Evolutionary conservation across 2,113 vertebrate genomes (phyloP), one percentile per base, ranked within the genome.

Genomic region (Microcebus tavaratra): DNA sequence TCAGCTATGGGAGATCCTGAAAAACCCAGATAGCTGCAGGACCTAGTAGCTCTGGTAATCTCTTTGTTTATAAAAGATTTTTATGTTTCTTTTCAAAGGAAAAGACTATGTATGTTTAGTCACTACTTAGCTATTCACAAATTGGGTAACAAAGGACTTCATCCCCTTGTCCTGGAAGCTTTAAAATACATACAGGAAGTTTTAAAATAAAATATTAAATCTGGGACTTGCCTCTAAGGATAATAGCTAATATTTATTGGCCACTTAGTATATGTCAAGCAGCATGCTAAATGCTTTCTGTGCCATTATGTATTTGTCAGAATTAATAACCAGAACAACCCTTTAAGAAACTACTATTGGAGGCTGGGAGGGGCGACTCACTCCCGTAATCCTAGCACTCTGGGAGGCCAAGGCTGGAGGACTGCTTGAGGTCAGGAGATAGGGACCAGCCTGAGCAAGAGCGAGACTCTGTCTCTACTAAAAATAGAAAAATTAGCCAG

Each of bases 151-250:
- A 79, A 39, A 50, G 23, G 57, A 48, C 25, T 48, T 75, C 27
- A 11, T 20, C 67, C 45, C 4, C 31, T 84, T 57, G 18, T 61
- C 31, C 72, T 93, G 36, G 39, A 59, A 76, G 73, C 4, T 48
- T 48, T 76, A 76, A 76, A 45, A 42, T 50, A 63, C 53, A 81
- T 18, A 67, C 11, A n/a, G 9, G 4, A 81, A 88, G 50, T 93
- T 95, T 82, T 67, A 72, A 65, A 94, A 79, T 76, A 75, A 80
- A 90, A 76, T 70, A 72, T 10, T 65, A 84, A 59, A 90, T 81
- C 45, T 88, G 31, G 59, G 65, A 68, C 65, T 86, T 78, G 29
- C 3, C 14, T 45, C 57, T 86, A 86, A 79, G 34, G 25, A 70
- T 68, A 89, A n/a, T 3, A 80, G 55, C 36, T 68, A 61, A 8